Percentiles rank a stretch among this genome's conserved stretches.
phyloP scores from a whole-genome alignment of 2,797 vertebrate species.

The Arrhamphus sclerolepis region DNA sequence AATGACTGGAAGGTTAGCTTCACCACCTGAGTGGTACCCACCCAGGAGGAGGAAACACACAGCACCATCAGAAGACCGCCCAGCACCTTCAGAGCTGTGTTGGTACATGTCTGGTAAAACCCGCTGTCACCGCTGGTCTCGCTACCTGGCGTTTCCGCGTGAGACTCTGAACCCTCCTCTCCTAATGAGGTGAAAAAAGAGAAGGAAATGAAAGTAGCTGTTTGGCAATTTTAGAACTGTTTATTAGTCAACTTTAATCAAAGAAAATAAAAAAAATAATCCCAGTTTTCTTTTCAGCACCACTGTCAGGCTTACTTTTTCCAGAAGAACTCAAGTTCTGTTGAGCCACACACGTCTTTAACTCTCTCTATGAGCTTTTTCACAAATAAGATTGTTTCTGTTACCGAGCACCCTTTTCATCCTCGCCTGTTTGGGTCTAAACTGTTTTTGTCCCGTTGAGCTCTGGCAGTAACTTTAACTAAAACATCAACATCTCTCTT shows the following conservation, averaged over 20 bases:
- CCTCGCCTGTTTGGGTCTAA: too few relatives aligned
- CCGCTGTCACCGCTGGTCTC: conserved; percentile 84
- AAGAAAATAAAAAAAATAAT: background rate
- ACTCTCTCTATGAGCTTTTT: too few relatives aligned
- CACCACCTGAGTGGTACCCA: conserved; percentile 96
- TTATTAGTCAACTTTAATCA: background rate
- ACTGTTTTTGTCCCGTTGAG: too few relatives aligned
- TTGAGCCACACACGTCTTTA: too few relatives aligned
- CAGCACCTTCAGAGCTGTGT: conserved; percentile 87
- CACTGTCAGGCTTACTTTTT: too few relatives aligned
- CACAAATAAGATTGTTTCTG: too few relatives aligned
- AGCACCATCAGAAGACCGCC: conserved; percentile 94
- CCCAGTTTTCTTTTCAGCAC: too few relatives aligned
- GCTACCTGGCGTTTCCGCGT: conserved; percentile 84
- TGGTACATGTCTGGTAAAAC: conserved; percentile 87
- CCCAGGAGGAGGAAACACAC: conserved; percentile 96
- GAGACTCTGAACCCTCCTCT: conserved; percentile 90
- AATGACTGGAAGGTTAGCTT: conserved; percentile 98
- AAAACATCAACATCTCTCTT: too few relatives aligned
- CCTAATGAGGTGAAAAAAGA: conserved; percentile 71
- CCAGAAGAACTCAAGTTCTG: too few relatives aligned
- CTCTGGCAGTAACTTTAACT: too few relatives aligned
- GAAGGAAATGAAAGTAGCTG: conserved; percentile 2
- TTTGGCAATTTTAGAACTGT: background rate
- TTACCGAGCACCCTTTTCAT: too few relatives aligned